These are phyloP conservation scores for Electrona antarctica DNA, from an alignment of 2,113 vertebrate species.

Conservation along the genomic window DNA sequence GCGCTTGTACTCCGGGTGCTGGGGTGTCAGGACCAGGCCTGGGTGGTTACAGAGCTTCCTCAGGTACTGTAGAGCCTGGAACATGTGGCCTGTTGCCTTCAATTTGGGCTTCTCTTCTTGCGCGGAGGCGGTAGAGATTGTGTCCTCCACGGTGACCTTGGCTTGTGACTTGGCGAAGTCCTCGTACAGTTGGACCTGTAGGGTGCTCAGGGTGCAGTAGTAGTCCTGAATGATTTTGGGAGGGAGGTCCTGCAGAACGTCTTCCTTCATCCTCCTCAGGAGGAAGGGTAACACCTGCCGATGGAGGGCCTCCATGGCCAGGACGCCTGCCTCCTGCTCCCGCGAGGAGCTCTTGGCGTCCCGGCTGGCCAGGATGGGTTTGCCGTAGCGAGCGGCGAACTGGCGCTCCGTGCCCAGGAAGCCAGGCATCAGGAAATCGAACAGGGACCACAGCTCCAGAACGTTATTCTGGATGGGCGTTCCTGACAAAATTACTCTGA, in stretches of 20 bases:
- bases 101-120: constrained; percentile 94
- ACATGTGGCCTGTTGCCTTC: constrained; percentile 97
- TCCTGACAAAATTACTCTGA: constrained; percentile 95
- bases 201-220: constrained; percentile 94
- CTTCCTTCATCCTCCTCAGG: constrained; percentile 97
- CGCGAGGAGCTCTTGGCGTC: constrained; percentile 96
- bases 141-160: constrained; percentile 96
- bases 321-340: constrained; percentile 98
- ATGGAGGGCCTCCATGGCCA: constrained; percentile 98
- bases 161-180: constrained; percentile 98
- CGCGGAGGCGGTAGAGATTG: constrained; percentile 83
- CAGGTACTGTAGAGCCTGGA: constrained; percentile 98
- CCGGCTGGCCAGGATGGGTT: constrained; percentile 96
- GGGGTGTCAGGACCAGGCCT: constrained; percentile 90
- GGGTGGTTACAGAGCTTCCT: constrained; percentile 98
- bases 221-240: constrained; percentile 99
- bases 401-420: constrained; percentile 98
- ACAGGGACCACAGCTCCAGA: constrained; percentile 96
- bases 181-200: constrained; percentile 98
- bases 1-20: constrained; percentile 94
- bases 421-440: constrained; percentile 99
- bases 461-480: constrained; percentile 99
- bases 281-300: constrained; percentile 97
- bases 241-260: constrained; percentile 97
- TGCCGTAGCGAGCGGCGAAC: constrained; percentile 96